Evolutionary conservation across 2,888 invertebrate species (phyloP).

Genomic region (Drosophila robusta): DNA sequence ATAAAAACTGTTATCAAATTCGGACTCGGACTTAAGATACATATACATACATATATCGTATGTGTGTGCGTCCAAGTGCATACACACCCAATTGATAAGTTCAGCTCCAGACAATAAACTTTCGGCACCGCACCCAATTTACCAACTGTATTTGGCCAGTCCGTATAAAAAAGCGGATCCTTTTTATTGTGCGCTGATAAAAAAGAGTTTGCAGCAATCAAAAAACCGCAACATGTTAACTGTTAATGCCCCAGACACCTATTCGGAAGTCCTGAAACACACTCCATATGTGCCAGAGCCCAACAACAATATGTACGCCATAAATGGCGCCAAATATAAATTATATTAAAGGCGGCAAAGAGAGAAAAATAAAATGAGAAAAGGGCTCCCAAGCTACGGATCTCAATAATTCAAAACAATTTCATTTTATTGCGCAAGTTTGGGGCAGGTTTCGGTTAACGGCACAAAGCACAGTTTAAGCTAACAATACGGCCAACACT

Average conservation of each 20-base stretch:
- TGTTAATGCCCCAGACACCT: slow-evolving; percentile 77
- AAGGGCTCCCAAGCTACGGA: slow-evolving; percentile 53
- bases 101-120: slow-evolving; percentile 18
- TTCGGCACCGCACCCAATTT: slow-evolving; percentile 24
- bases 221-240: slow-evolving; percentile 78
- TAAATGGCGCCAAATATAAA: slow-evolving; percentile 74
- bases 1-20: slow-evolving; percentile 49
- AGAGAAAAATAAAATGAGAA: not conserved
- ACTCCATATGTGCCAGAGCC: slow-evolving; percentile 34
- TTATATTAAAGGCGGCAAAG: slow-evolving; percentile 59
- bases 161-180: slow-evolving; percentile 22
- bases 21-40: slow-evolving; percentile 21
- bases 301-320: slow-evolving; percentile 45
- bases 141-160: slow-evolving; percentile 3
- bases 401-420: slow-evolving; percentile 81
- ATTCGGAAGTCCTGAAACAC: slow-evolving; percentile 44
- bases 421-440: slow-evolving; percentile 72
- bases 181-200: slow-evolving; percentile 68
- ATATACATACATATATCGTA: not conserved
- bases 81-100: slow-evolving; percentile 43
- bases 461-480: slow-evolving; percentile 68
- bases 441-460: slow-evolving; percentile 29
- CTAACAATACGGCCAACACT: slow-evolving; percentile 49
- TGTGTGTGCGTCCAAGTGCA: not conserved
- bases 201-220: slow-evolving; percentile 68